Evolutionary conservation across 2,797 vertebrate genomes (phyloP), one percentile per base, ranked within the genome.

Genomic region (Sphenodon punctatus): DNA sequence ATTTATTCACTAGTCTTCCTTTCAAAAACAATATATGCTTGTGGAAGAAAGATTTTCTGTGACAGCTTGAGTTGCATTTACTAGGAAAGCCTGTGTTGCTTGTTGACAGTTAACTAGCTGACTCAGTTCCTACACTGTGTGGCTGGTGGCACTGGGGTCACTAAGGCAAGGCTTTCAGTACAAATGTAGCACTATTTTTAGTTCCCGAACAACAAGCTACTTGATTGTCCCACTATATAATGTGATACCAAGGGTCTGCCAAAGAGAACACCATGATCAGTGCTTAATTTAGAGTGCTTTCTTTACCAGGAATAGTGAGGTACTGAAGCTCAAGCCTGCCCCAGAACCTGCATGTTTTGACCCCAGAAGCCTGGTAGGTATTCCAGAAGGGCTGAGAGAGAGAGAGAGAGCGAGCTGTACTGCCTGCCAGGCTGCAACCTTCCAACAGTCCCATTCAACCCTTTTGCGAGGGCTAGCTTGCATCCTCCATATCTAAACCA

Each of bases 181-280:
- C 94, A 92, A 92, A 88, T 75, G n/a, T 74, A 75, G 73, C 6
- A 67, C 88, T 95, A 92, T 94, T 95, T 94, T 94, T 94, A 94
- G 92, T 86, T 73, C 88, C 69, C 67, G 90, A 84, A 42, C 89
- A 90, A 88, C 78, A 92, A 94, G 86, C 69, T 66, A 59, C 83
- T 89, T 72, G 86, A 70, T 84, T 80, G 80, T 74, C n/a, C n/a
- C n/a, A n/a, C n/a, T n/a, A n/a, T n/a, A 55, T 75, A 15, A 19
- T 4, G 78, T 10, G 81, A 59, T 34, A 14, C 1, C 1, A 65
- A 59, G 53, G 68, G 14, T 80, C 68, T 39, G 61, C 73, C 45
- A 82, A 69, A 71, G 32, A 75, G 34, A n/a, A n/a, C n/a, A n/a
- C n/a, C n/a, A n/a, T n/a, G n/a, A n/a, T n/a, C n/a, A n/a, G n/a